Evolutionary conservation across 37 sponge, comb jelly and placozoan species (phyloP).

Genomic region (Theonella swinhoei): DNA sequence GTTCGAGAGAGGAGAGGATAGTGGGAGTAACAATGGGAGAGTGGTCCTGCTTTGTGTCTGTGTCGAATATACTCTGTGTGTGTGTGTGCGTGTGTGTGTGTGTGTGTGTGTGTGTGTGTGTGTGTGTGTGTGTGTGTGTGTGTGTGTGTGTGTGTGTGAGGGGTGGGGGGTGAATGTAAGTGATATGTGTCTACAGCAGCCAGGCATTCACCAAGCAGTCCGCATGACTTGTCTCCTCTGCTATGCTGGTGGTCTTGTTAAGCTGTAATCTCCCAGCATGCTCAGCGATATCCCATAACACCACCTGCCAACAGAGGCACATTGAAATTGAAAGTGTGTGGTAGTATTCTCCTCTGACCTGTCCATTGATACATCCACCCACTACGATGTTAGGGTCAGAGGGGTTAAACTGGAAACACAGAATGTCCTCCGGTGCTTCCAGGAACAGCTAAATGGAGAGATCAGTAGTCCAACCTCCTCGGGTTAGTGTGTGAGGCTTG

Average conservation of each 20-base stretch:
- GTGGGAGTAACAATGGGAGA: slow-evolving; percentile 86
- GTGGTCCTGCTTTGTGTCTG: slow-evolving; percentile 77
- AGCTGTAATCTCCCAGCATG: slow-evolving; percentile 76
- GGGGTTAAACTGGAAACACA: slow-evolving; percentile 93
- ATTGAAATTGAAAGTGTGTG: not conserved
- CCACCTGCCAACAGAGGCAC: slow-evolving; percentile 53
- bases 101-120: slow-evolving; percentile 52
- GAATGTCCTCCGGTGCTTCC: slow-evolving; percentile 95
- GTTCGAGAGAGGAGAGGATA: slow-evolving; percentile 86
- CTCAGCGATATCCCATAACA: slow-evolving; percentile 92
- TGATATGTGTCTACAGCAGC: slow-evolving; percentile 19
- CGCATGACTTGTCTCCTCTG: slow-evolving; percentile 32
- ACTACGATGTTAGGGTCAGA: slow-evolving; percentile 86
- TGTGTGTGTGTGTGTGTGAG: slow-evolving; percentile 36
- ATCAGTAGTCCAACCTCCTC: not conserved
- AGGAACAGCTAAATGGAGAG: slow-evolving; percentile 66
- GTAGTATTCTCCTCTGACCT: slow-evolving; percentile 39
- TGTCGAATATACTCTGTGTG: slow-evolving; percentile 78
- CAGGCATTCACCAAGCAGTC: slow-evolving; percentile 53
- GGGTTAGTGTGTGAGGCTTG: no score
- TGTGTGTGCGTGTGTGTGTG: slow-evolving; percentile 30
- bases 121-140: slow-evolving; percentile 45
- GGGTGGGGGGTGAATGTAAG: slow-evolving; percentile 2
- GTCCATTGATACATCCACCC: slow-evolving; percentile 95
- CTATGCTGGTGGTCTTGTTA: slow-evolving; percentile 48